A percentile compares a stretch with the other conserved stretches of the same genome.
These are phyloP conservation scores for Apolygus lucorum DNA, from an alignment of 1,140 invertebrate genomes.

Conservation along the genomic window DNA sequence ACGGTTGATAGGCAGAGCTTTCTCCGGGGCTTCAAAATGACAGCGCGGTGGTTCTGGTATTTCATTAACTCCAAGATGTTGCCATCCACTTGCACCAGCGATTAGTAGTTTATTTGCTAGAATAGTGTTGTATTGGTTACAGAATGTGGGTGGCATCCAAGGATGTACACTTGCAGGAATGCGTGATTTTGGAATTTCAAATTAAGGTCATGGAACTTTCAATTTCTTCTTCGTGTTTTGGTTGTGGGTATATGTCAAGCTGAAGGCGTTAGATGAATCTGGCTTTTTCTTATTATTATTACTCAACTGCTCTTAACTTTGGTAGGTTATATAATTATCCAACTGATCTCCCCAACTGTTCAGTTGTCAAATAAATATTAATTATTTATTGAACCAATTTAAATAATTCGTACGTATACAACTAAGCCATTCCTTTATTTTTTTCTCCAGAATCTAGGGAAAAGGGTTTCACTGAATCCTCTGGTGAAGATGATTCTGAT, in stretches of 20 bases:
- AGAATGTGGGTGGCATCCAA: too few species aligned
- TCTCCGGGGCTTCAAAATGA: background rate
- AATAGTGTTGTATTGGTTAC: too few species aligned
- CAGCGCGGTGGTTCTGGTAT: background rate
- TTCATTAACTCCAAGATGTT: background rate
- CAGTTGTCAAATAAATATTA: background rate
- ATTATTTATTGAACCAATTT: background rate
- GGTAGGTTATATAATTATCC: background rate
- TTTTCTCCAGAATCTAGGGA: constrained; percentile 34
- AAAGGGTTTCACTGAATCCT: constrained; percentile 54
- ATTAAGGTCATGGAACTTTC: too few species aligned
- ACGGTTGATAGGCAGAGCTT: background rate
- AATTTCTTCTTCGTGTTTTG: too few species aligned
- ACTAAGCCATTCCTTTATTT: background rate
- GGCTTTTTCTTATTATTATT: too few species aligned
- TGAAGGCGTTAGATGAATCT: too few species aligned
- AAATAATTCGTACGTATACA: background rate
- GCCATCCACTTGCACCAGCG: too few species aligned
- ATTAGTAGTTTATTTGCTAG: too few species aligned
- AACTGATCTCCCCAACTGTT: background rate
- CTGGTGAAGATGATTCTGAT: constrained; percentile 68
- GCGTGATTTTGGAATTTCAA: too few species aligned
- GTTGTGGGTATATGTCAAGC: too few species aligned
- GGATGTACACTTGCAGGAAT: too few species aligned
- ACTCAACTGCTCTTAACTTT: background rate